These are phyloP conservation scores for Eristalis intricaria DNA, from an alignment of 2,888 invertebrate genomes.

Conservation along the genomic window DNA sequence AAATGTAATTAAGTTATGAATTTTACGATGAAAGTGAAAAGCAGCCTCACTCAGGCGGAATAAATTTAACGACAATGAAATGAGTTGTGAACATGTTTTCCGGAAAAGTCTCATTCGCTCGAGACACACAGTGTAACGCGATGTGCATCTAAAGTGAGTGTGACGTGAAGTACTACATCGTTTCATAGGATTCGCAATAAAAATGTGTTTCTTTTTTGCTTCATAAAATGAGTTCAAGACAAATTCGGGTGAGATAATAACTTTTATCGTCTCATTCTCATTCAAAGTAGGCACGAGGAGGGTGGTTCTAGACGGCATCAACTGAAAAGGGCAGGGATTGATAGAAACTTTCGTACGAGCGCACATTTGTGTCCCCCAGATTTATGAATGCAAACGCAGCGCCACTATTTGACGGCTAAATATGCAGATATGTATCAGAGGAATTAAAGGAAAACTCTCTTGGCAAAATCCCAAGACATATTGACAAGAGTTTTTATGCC, in stretches of 20 bases:
- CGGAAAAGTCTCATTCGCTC: constrained; percentile 23
- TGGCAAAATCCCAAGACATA: too few relatives aligned
- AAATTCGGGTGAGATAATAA: not conserved
- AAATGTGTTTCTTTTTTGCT: not conserved
- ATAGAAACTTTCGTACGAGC: not conserved
- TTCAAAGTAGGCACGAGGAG: too few relatives aligned
- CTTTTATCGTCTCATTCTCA: not conserved
- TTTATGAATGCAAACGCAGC: not conserved
- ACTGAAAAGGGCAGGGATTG: not conserved
- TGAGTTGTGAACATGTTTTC: constrained; percentile 41
- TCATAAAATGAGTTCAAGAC: not conserved
- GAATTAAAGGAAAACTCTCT: not conserved
- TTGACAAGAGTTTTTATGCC: not conserved
- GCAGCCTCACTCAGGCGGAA: constrained; percentile 20
- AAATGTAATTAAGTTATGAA: constrained; percentile 18
- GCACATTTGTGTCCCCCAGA: not conserved
- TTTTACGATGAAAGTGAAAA: constrained; percentile 36
- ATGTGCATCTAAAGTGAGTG: not conserved
- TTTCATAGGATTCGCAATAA: not conserved
- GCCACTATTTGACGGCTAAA: not conserved
- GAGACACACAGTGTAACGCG: not conserved
- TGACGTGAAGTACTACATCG: not conserved
- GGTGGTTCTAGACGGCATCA: too few relatives aligned
- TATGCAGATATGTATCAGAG: not conserved
- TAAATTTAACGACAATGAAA: constrained; percentile 33